Base-by-base conservation (phyloP, 2,113 vertebrate species). In the Atlantisia rogersi region DNA sequence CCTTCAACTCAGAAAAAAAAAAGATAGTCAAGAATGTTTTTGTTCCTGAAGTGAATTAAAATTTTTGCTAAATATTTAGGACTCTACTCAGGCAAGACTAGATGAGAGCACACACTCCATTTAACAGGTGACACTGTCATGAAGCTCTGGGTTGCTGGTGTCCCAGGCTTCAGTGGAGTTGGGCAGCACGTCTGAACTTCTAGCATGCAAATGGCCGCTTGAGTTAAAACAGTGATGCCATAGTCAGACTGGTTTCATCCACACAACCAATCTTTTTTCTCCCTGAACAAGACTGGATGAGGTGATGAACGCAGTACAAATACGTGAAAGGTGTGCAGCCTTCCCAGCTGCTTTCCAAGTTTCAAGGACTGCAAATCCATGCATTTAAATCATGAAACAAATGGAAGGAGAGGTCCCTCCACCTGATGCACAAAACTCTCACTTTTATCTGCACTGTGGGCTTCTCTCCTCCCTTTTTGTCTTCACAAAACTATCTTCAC, bases 401-500 rank as follows among this genome's bases (percentile, higher is more conserved):
- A 42, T 60, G 42, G 58, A 88, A 83, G 44, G 11, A 78, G 26
- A 91, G 62, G 44, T 48, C 71, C 65, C 39, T 93, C 48, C 32
- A 82, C 32, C 55, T 55, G 69, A 88, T 46, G 58, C 39, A 86
- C 31, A 88, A 40, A 78, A 31, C 18, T 85, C 48, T 67, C 24
- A 29, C 19, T 90, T 92, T 74, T 22, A 82, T 55, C 76, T 69
- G 39, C 37, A 31, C 37, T 35, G 26, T 56, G 48, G 39, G 68
- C 31, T 90, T 77, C 87, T 44, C 42, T 92, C 35, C 20, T 87
- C 82, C 29, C 8, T 71, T 74, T 88, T 71, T 28, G 21, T 81
- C 68, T 90, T 75, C 90, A 75, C 19, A 69, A 70, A 96, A 89
- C 37, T 24, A 92, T 10, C 73, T 84, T 79, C 76, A 75, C 55